Percentiles rank a stretch among this genome's conserved stretches.
Conservation (phyloP, 1,140 invertebrate species). For the Drosophila ogumai region DNA sequence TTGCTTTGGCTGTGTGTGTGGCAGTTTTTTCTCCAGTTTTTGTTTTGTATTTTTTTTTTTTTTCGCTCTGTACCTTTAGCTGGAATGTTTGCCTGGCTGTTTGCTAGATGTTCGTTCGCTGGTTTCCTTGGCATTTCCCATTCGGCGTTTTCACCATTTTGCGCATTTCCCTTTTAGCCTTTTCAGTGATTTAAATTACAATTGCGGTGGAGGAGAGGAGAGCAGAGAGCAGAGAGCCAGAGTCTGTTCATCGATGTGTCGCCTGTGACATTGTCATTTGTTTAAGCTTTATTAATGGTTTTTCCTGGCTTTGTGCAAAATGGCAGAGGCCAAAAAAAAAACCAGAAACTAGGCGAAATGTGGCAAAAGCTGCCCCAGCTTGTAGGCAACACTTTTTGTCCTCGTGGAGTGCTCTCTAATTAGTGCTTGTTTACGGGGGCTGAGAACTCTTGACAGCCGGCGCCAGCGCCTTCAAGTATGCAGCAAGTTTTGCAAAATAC, state of each 20-base stretch:
- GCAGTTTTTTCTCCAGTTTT: constrained; percentile 10
- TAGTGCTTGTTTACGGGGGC: constrained; percentile 30
- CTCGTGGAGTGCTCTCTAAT: constrained; percentile 43
- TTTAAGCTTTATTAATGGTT: constrained; percentile 68
- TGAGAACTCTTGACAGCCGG: constrained; percentile 55
- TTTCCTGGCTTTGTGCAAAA: constrained; percentile 24
- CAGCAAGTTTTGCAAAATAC: constrained; percentile 63
- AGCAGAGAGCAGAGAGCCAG: not conserved
- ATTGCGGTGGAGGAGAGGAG: constrained; percentile 7
- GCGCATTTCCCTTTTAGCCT: constrained; percentile 16
- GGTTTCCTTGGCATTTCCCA: constrained; percentile 23
- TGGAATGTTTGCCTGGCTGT: constrained; percentile 37
- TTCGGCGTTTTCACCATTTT: not conserved
- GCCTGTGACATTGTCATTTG: constrained; percentile 45
- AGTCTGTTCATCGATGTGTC: constrained; percentile 58
- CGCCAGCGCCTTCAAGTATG: constrained; percentile 62
- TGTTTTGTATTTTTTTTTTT: constrained; percentile 7
- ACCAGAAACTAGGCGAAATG: constrained; percentile 2
- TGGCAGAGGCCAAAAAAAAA: not conserved
- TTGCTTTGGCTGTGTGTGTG: constrained; percentile 15
- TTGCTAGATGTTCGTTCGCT: constrained; percentile 41
- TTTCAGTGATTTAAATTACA: constrained; percentile 44
- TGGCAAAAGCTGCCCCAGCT: constrained; percentile 2
- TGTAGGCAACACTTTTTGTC: constrained; percentile 57
- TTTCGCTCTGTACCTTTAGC: constrained; percentile 18